Evolutionary conservation across 2,797 vertebrate genomes (phyloP), one percentile per base, ranked within the genome.

Genomic region (Cirrhinus molitorella): DNA sequence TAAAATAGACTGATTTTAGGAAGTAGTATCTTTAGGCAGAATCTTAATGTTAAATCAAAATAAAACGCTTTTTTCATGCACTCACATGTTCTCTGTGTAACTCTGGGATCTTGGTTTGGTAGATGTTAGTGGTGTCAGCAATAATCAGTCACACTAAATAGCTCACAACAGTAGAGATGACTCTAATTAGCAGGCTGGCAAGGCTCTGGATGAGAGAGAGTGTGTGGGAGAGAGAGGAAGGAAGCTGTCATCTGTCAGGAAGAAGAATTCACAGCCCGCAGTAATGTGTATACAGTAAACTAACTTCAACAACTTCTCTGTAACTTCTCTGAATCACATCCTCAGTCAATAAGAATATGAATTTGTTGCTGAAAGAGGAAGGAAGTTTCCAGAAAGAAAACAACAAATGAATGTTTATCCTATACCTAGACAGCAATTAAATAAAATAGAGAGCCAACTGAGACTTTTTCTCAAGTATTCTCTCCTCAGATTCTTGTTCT

Each of bases 181-280:
- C 96, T 97, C 96, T 98, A 98, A 99, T 99, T 99, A 99, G 97
- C 96, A 98, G 96, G 97, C 97, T 97, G 96, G 97, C 96, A 96
- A 96, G 95, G 96, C 95, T 96, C 97, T 97, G 97, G 96, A 98
- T 98, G 97, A 97, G 97, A 94, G 31, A 2, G 31, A 91, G 93
- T 94, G 95, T 80, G 71, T 80, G 97, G 96, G 96, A 96, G 95
- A 97, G 95, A 97, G 96, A 59, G 57, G 96, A 96, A 97, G 97
- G 95, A 96, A 97, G 95, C 96, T 97, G 96, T 96, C 97, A 97
- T 97, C 97, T 97, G 96, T 97, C 97, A 97, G 96, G 51, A 57
- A 55, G 31, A 72, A 51, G 23, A 72, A 72, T 72, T 45, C 43
- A 70, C 40, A 73, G 19, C 21, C 25, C 70, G 51, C 31, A 25